Percentiles rank a stretch among this genome's conserved stretches.
Conservation (phyloP, 2,888 invertebrate species). For the Caenorhabditis panamensis region DNA sequence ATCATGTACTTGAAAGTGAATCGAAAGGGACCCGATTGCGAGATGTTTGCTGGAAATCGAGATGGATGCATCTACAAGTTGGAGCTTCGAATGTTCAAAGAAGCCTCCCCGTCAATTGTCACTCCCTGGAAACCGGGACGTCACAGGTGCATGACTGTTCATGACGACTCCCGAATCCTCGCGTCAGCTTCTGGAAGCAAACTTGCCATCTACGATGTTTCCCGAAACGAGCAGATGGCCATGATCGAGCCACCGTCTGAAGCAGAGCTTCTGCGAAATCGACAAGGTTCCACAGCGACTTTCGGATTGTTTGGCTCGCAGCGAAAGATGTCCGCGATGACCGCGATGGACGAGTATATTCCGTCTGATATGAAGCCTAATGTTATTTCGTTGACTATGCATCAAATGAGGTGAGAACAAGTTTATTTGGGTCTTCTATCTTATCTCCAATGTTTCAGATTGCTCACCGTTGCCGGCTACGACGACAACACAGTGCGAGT, state of each 20-base stretch:
- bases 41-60: slow-evolving; percentile 83
- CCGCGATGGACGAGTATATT: too few species aligned
- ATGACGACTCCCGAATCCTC: slow-evolving; percentile 47
- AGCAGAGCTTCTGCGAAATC: not conserved
- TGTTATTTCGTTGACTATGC: slow-evolving; percentile 58
- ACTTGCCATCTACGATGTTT: slow-evolving; percentile 41
- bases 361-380: slow-evolving; percentile 5
- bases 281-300: slow-evolving; percentile 1
- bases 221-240: slow-evolving; percentile 32
- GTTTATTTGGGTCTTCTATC: too few species aligned
- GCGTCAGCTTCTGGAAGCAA: slow-evolving; percentile 29
- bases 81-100: slow-evolving; percentile 83
- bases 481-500: slow-evolving; percentile 57
- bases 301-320: slow-evolving; percentile 43
- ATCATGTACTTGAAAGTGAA: slow-evolving; percentile 43
- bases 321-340: slow-evolving; percentile 27
- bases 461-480: slow-evolving; percentile 57
- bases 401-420: slow-evolving; percentile 57
- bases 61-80: slow-evolving; percentile 87
- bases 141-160: slow-evolving; percentile 41
- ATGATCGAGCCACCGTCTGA: slow-evolving; percentile 19
- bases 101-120: slow-evolving; percentile 34
- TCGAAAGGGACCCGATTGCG: slow-evolving; percentile 38
- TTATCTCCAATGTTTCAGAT: too few species aligned
- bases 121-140: slow-evolving; percentile 25